Conservation (phyloP, 2,113 vertebrate genomes). For the Siphamia tubifer region DNA sequence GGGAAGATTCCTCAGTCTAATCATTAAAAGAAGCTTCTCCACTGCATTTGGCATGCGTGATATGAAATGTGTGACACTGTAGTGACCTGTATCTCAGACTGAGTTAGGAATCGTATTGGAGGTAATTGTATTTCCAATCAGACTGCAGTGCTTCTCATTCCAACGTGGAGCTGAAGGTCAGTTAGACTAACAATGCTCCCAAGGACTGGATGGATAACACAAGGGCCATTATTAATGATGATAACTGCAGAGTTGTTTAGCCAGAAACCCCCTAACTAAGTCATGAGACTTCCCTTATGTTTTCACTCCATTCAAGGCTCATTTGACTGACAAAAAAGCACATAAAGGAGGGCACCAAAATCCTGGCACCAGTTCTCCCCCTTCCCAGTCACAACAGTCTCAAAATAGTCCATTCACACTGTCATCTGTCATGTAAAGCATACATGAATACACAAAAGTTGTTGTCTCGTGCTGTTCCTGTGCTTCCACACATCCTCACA, state of each 20-base stretch:
- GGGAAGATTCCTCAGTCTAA: too few species aligned
- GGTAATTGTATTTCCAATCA: not conserved
- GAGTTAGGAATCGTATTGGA: not conserved
- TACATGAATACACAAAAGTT: slow-evolving; percentile 17
- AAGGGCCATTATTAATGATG: slow-evolving; percentile 37
- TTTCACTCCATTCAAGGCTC: slow-evolving; percentile 32
- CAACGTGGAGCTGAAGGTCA: slow-evolving; percentile 11
- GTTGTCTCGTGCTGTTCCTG: slow-evolving; percentile 16
- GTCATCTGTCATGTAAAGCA: not conserved
- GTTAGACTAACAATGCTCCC: not conserved
- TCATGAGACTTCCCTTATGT: slow-evolving; percentile 34
- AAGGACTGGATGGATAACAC: slow-evolving; percentile 32
- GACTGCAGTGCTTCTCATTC: too few species aligned
- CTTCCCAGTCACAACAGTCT: slow-evolving; percentile 52
- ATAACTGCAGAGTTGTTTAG: slow-evolving; percentile 31
- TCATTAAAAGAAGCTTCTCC: too few species aligned
- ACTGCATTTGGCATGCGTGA: too few species aligned
- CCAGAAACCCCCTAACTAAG: slow-evolving; percentile 17
- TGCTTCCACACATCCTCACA: not conserved
- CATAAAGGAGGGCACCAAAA: slow-evolving; percentile 4
- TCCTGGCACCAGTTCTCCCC: slow-evolving; percentile 47
- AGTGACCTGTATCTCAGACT: too few species aligned
- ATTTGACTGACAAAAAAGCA: slow-evolving; percentile 16
- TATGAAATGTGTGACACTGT: not conserved
- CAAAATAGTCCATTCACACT: slow-evolving; percentile 50